Base-by-base conservation (phyloP, 2,888 invertebrate species). In the Dermolepida albohirtum region DNA sequence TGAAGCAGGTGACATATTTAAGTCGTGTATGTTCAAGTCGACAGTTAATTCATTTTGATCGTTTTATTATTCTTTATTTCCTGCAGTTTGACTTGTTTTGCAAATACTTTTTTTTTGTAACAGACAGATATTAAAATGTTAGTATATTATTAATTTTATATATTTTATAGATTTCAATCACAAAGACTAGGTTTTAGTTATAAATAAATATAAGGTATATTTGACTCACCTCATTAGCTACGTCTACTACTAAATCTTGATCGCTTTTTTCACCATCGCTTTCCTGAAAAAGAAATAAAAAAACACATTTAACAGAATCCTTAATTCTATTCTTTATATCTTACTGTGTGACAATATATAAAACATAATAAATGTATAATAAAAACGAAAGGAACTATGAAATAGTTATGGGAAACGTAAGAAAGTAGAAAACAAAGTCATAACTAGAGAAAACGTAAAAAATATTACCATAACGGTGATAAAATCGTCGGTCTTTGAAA, bases 251-350 rank as follows among this genome's bases (percentile, higher is more conserved):
- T 39, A 74, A 67, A 63, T 74, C 74, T 52, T 74, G 74, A 85
- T 97, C 97, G 85, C 95, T 96, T 86, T 97, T 97, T 84, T 96
- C 96, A 66, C 95, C 96, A 84, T 97, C 97, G 85, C 95, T 95
- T 80, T 96, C 95, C 94, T 94, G 81, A 72, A 82, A 85, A 73
- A 64, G 72, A 39, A 22, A 22, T 22, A 55, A 64, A 12, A 55
- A 29, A 41, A 47, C 2, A 44, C 6, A 44, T 44, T n/a, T n/a
- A 47, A 47, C 14, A 12, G 12, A 47, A 47, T 47, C 16, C 14
- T 1, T 14, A 50, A 50, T 50, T 27, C 27, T 22, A 6, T 8
- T 17, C 17, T 14, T 5, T 16, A 6, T 14, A 14, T 47, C 8
- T 8, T 47, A 47, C 8, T 47, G 17, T 47, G 8, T 14, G 8